Conservation (phyloP, 2,888 invertebrate genomes). For the Diplolepis rosae region DNA sequence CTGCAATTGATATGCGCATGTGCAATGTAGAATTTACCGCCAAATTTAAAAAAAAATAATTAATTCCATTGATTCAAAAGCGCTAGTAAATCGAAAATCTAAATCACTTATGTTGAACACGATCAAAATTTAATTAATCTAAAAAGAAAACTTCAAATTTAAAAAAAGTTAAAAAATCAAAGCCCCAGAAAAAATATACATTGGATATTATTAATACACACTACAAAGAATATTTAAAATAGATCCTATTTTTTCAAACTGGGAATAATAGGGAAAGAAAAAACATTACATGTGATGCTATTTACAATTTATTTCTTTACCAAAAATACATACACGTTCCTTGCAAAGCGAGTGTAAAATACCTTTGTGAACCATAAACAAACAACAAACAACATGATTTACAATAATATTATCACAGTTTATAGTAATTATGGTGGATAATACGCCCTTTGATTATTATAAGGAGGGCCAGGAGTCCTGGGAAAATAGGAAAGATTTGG, state of each 20-base stretch:
- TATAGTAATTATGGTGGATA: constrained; percentile 13
- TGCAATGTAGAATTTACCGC: not conserved
- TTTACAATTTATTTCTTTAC: constrained; percentile 18
- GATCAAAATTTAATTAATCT: no score
- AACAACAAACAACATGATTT: constrained; percentile 10
- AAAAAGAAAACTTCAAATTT: no score
- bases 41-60: no score
- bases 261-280: not conserved
- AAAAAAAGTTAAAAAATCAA: no score
- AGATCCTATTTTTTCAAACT: no score
- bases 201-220: no score
- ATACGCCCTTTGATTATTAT: constrained; percentile 1
- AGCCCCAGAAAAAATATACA: no score
- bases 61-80: no score
- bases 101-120: no score
- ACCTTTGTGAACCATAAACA: not conserved
- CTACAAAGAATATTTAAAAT: no score
- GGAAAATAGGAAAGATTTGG: constrained; percentile 23
- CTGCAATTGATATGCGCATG: not conserved
- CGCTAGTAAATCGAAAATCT: no score
- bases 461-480: not conserved
- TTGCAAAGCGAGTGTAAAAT: not conserved
- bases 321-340: constrained; percentile 20
- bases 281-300: not conserved
- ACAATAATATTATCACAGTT: constrained; percentile 18